Percentiles rank a stretch among this genome's conserved stretches.
These are phyloP conservation scores for Halcyon senegalensis DNA, from an alignment of 2,113 vertebrate species.

Conservation along the genomic window DNA sequence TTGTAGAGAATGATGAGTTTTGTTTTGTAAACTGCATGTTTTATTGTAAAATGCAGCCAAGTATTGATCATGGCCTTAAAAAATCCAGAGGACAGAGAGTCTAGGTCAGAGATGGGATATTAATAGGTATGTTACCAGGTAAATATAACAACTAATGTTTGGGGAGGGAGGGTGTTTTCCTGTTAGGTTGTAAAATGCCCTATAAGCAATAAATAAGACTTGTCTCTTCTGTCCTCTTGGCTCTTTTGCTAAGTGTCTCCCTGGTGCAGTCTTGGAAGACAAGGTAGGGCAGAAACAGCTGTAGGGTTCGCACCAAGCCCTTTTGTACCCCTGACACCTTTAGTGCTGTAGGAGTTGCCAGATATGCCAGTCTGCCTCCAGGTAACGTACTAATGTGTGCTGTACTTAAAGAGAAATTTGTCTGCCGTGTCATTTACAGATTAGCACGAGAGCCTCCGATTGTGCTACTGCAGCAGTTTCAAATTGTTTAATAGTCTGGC, in stretches of 20 bases:
- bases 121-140: not conserved
- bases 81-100: not conserved
- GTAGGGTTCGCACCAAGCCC: not conserved
- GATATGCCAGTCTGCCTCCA: not conserved
- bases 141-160: not conserved
- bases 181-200: not conserved
- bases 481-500: not conserved
- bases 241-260: not conserved
- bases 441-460: not conserved
- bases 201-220: not conserved
- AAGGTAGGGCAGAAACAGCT: not conserved
- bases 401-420: not conserved
- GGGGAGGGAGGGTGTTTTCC: not conserved
- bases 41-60: slow-evolving; percentile 2
- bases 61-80: not conserved
- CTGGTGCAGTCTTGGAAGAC: not conserved
- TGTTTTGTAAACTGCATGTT: not conserved
- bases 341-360: not conserved
- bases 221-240: accelerated
- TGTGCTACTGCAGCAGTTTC: not conserved
- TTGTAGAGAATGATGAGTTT: not conserved
- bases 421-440: not conserved
- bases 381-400: accelerated
- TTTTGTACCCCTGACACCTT: not conserved
- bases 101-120: not conserved